Evolutionary conservation across 2,888 invertebrate species (phyloP).

Genomic region (Cryptophagus acutangulus): DNA sequence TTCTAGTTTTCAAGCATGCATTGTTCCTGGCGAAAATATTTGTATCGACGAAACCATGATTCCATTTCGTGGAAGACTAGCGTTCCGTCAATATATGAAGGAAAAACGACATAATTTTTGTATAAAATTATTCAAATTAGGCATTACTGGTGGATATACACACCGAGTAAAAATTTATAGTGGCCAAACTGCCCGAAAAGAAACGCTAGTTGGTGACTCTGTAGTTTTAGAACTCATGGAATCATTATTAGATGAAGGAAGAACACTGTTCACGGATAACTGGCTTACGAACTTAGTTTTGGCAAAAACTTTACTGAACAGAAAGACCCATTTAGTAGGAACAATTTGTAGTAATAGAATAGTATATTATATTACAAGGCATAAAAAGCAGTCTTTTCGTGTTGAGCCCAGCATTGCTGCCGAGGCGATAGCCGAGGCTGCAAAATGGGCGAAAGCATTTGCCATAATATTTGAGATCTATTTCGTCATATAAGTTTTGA

Average conservation of each 20-base stretch:
- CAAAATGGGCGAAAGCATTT: neutral
- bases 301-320: slow-evolving; percentile 9
- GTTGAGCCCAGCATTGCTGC: too few species aligned
- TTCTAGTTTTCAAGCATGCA: neutral
- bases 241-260: slow-evolving; percentile 8
- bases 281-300: slow-evolving; percentile 11
- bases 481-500: neutral
- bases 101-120: neutral
- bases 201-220: slow-evolving; percentile 7
- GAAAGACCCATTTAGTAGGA: slow-evolving; percentile 7
- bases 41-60: neutral
- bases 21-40: neutral
- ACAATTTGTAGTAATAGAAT: slow-evolving; percentile 1
- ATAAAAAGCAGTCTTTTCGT: too few species aligned
- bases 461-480: neutral
- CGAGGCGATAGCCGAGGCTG: too few species aligned
- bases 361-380: too few species aligned
- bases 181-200: neutral
- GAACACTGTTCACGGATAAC: slow-evolving; percentile 12
- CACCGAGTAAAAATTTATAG: neutral
- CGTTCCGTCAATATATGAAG: neutral
- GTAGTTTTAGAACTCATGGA: slow-evolving; percentile 13
- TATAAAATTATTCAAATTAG: neutral
- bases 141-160: neutral
- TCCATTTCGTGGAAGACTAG: neutral